Percentiles rank a stretch among this genome's conserved stretches.
Evolutionary conservation across 1,140 invertebrate genomes (phyloP).

Genomic region (Musca vetustissima): DNA sequence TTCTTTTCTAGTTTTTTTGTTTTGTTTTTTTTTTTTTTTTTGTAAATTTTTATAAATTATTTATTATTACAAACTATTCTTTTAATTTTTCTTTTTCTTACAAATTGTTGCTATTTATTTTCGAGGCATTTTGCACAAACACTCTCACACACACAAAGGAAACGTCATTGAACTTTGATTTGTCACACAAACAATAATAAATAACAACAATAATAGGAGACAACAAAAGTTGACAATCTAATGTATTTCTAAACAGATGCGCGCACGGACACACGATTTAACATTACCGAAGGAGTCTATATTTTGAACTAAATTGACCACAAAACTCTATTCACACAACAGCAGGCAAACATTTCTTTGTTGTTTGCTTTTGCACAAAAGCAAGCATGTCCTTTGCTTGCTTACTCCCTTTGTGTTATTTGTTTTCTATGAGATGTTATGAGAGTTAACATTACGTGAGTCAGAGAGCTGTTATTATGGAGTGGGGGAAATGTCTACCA

Average conservation of each 20-base stretch:
- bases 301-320: background rate
- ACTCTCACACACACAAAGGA: too few species aligned
- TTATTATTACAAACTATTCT: background rate
- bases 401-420: too few species aligned
- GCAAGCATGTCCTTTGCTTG: background rate
- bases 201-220: background rate
- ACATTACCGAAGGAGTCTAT: background rate
- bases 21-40: too few species aligned
- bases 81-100: slow-evolving; percentile 4
- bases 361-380: too few species aligned
- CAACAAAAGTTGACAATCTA: background rate
- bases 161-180: slow-evolving; percentile 19
- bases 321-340: background rate
- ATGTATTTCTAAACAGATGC: background rate
- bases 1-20: too few species aligned
- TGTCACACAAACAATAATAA: background rate
- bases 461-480: too few species aligned
- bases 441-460: too few species aligned
- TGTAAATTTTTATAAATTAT: background rate
- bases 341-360: background rate
- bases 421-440: too few species aligned
- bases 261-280: background rate
- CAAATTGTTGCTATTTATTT: too few species aligned
- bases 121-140: background rate
- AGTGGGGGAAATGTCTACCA: too few species aligned